These are phyloP conservation scores for Dione juno DNA, from an alignment of 2,888 invertebrate genomes.

Conservation along the genomic window DNA sequence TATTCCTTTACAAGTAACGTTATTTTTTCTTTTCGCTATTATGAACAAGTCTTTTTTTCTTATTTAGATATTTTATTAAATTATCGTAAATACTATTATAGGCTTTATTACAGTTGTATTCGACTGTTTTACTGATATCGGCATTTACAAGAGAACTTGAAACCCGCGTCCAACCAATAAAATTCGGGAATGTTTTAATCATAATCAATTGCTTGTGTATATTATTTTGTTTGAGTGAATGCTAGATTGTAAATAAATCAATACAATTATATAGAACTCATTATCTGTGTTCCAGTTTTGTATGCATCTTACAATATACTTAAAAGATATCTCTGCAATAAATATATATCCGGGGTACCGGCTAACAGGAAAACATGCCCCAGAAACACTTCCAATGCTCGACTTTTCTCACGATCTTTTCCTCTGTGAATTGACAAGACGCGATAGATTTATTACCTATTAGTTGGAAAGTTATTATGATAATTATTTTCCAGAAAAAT, in stretches of 20 bases:
- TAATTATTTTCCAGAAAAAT: slow-evolving; percentile 8
- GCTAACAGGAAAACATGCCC: slow-evolving; percentile 30
- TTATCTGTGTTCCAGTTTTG: neutral
- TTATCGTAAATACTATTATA: neutral
- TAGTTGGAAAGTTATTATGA: neutral
- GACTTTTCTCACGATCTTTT: slow-evolving; percentile 38
- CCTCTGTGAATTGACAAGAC: slow-evolving; percentile 15
- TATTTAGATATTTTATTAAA: too few relatives aligned
- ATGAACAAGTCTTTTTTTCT: too few relatives aligned
- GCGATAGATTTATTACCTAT: slow-evolving; percentile 26
- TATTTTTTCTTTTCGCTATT: too few relatives aligned
- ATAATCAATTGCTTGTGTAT: neutral
- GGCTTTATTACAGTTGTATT: neutral
- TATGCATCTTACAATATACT: neutral
- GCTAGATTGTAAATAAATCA: neutral
- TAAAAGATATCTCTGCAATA: neutral
- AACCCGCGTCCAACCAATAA: neutral
- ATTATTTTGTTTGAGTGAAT: neutral
- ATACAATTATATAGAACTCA: neutral
- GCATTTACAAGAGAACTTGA: neutral
- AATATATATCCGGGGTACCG: slow-evolving; percentile 15
- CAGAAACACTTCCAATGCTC: slow-evolving; percentile 24
- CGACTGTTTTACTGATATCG: neutral
- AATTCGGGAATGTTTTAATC: neutral
- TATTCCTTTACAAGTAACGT: too few relatives aligned